phyloP scores from a whole-genome alignment of 2,113 vertebrate species.

The Peucedramus taeniatus region DNA sequence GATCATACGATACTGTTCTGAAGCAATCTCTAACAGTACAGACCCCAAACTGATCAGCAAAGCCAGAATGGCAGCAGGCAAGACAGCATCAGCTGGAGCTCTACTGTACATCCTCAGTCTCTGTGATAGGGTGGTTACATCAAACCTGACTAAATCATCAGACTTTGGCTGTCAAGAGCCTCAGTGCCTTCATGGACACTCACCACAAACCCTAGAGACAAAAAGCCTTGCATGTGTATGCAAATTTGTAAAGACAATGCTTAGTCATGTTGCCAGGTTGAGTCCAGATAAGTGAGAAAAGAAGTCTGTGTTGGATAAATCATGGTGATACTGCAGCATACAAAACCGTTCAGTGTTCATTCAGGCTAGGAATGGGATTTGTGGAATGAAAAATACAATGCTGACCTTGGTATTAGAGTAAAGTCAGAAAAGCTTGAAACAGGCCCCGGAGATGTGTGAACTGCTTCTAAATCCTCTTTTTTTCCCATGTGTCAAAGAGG shows the following conservation, averaged over 20 bases:
- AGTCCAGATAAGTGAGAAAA: neutral
- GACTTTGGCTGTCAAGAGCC: neutral
- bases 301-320: neutral
- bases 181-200: neutral
- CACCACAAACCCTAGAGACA: neutral
- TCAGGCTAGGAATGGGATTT: neutral
- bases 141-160: neutral
- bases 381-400: neutral
- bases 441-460: neutral
- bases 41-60: neutral
- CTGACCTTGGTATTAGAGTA: neutral
- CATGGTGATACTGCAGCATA: neutral
- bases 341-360: neutral
- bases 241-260: neutral
- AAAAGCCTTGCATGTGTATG: neutral
- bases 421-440: conserved; percentile 3
- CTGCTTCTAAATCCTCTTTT: neutral
- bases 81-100: neutral
- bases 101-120: neutral
- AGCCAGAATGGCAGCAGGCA: neutral
- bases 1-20: neutral
- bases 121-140: neutral
- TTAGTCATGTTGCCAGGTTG: neutral
- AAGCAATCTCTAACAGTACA: neutral
- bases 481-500: neutral